Evolutionary conservation across 2,888 invertebrate genomes (phyloP).

Genomic region (Heteropelma amictum): DNA sequence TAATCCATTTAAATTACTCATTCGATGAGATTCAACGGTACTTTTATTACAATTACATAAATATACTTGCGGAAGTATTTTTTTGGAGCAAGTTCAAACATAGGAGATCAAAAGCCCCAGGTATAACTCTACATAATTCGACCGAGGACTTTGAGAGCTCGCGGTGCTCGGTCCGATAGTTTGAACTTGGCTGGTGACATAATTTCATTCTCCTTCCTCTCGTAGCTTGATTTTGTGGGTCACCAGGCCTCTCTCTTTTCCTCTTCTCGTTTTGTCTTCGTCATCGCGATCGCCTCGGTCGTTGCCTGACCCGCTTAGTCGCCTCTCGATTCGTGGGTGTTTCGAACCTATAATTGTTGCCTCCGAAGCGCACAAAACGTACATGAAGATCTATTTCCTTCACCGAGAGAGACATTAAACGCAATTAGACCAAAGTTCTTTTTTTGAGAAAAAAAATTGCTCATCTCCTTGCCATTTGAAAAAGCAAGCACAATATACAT

Average conservation of each 20-base stretch:
- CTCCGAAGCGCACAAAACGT: neutral
- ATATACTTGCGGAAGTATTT: neutral
- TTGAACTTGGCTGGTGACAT: conserved; percentile 56
- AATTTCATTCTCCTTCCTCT: conserved; percentile 50
- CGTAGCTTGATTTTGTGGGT: conserved; percentile 47
- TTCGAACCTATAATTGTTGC: neutral
- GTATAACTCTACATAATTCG: conserved; percentile 2
- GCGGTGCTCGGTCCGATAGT: conserved; percentile 33
- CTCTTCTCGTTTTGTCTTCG: conserved; percentile 6
- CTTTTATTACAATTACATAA: neutral
- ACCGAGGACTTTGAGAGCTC: conserved; percentile 15
- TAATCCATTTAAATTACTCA: neutral
- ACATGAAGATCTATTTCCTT: neutral
- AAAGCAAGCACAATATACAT: no score
- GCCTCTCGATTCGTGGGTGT: conserved; percentile 3
- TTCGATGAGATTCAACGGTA: neutral
- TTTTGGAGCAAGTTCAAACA: conserved; percentile 28
- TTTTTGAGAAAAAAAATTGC: no score
- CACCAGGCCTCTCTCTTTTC: conserved; percentile 43
- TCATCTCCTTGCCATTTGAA: no score
- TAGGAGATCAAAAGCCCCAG: conserved; percentile 33
- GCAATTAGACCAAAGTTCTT: neutral
- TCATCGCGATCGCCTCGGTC: conserved; percentile 41
- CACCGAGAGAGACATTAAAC: neutral
- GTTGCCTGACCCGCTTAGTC: conserved; percentile 35